Conservation (phyloP, 2,888 invertebrate genomes). For the Nasonia oneida region DNA sequence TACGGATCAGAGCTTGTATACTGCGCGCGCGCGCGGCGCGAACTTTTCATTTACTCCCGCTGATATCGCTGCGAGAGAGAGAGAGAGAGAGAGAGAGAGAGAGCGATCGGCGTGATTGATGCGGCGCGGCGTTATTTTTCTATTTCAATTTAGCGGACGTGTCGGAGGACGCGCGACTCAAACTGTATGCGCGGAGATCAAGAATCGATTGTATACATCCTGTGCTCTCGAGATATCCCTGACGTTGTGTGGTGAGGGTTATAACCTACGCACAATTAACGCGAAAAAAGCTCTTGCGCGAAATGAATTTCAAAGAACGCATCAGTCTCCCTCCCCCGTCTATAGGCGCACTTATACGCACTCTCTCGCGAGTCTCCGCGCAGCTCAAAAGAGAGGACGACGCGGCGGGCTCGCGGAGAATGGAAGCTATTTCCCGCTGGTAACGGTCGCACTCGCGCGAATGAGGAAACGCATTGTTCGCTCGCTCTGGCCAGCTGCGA, state of each 20-base stretch:
- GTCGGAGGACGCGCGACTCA: too few relatives aligned
- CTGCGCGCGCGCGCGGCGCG: background rate
- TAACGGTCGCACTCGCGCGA: conserved; percentile 32
- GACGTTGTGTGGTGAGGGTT: too few relatives aligned
- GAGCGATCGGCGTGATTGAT: too few relatives aligned
- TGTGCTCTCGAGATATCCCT: too few relatives aligned
- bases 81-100: too few relatives aligned
- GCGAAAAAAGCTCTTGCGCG: background rate
- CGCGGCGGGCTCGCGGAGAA: background rate
- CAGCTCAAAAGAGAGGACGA: background rate
- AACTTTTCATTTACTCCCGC: background rate
- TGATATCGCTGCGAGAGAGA: too few relatives aligned
- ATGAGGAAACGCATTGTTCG: conserved; percentile 41
- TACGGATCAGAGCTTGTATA: background rate
- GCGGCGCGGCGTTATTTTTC: too few relatives aligned
- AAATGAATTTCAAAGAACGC: conserved; percentile 5
- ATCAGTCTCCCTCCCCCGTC: too few relatives aligned
- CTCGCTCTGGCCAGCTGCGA: background rate
- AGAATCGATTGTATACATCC: too few relatives aligned
- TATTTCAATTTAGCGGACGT: too few relatives aligned
- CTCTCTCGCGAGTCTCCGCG: background rate
- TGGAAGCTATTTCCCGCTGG: conserved; percentile 34
- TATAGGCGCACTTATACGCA: background rate
- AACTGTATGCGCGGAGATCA: too few relatives aligned
- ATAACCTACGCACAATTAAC: conserved; percentile 24